Evolutionary conservation across 2,797 vertebrate species (phyloP), one percentile per base, ranked within the genome.

Genomic region (Gymnopithys bicolor): DNA sequence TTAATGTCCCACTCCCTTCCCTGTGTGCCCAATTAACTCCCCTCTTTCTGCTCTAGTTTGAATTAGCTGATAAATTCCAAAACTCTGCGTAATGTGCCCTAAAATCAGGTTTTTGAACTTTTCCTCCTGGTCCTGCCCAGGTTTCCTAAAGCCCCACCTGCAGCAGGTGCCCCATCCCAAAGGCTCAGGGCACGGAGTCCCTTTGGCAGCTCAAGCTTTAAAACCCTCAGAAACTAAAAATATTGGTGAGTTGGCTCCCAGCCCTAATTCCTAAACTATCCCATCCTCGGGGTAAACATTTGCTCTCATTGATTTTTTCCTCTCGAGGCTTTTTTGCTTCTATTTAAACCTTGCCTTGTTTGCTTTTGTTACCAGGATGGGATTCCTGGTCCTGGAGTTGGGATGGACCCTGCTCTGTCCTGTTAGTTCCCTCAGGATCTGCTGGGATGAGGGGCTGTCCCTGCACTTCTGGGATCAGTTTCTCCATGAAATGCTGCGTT

Each of bases 311-410:
- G 60, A 45, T 37, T 48, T 89, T 95, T 92, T 74, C 43, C 59
- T 93, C 75, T 67, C 53, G 68, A 45, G 52, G 28, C 17, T 80
- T 78, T 83, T 89, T 83, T 88, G 69, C 73, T 92, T 87, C 96
- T 95, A 74, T 95, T 94, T 84, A 90, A 96, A 87, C 76, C n/a
- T 6, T 0, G 0, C 15, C 52, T 87, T 92, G 93, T 94, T 95
- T 94, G 87, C 74, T 87, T 80, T 91, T 43, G 80, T 91, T 90
- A 35, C 83, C 1, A 4, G 33, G 91, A 35, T 53, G 2, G 0
- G 79, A 17, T 90, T 89, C 71, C 82, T 27, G 28, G 41, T 11
- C 55, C 62, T 43, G 41, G 25, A 48, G 66, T 66, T 32, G 28
- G 64, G 75, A 41, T 41, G 39, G 39, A 41, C 39, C 39, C 39